Conservation (phyloP, 2,113 vertebrate genomes). For the Oreotrochilus melanogaster region DNA sequence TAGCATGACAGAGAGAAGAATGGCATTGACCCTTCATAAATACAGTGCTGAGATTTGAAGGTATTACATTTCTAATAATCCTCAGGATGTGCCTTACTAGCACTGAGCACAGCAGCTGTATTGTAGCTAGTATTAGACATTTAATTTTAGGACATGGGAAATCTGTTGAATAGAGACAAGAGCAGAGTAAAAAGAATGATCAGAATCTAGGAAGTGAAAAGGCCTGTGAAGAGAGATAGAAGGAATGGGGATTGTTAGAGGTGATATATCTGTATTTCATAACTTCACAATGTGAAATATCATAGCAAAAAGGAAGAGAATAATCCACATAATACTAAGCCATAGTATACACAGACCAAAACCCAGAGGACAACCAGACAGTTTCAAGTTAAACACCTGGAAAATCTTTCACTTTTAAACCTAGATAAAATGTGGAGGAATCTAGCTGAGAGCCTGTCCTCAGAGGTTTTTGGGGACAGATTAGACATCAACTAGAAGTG, state of each 20-base stretch:
- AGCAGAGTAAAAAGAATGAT: background rate
- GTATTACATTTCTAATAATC: conserved; percentile 11
- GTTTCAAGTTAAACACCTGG: background rate
- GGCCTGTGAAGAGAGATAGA: background rate
- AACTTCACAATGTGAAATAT: background rate
- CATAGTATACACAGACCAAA: background rate
- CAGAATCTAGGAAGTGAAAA: background rate
- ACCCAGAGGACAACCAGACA: background rate
- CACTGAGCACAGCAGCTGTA: background rate
- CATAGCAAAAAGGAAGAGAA: background rate
- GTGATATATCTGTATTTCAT: background rate
- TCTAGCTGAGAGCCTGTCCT: background rate
- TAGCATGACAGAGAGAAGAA: background rate
- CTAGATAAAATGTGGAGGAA: background rate
- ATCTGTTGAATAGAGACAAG: background rate
- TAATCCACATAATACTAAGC: background rate
- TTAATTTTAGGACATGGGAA: conserved; percentile 32
- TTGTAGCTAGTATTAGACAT: background rate
- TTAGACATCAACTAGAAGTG: background rate
- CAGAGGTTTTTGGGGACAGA: background rate
- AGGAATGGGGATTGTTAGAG: background rate
- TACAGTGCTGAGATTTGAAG: background rate
- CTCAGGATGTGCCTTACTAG: background rate
- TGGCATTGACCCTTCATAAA: background rate
- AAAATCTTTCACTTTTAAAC: background rate